phyloP scores from a whole-genome alignment of 2,797 vertebrate genomes.

The Mormyrus hasselquistii region DNA sequence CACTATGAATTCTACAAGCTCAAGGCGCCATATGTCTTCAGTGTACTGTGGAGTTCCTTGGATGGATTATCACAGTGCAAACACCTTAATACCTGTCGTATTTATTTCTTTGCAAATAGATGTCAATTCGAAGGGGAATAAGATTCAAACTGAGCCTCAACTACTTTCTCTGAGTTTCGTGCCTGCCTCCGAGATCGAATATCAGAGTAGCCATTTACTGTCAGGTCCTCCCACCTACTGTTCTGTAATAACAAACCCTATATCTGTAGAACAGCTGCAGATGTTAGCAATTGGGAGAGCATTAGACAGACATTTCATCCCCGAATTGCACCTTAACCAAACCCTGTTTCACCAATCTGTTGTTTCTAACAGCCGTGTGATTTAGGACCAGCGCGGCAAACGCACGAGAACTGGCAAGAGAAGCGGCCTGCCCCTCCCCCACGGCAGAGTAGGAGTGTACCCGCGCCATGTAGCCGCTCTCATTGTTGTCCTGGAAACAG shows the following conservation, averaged over 20 bases:
- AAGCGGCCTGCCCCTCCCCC: neutral
- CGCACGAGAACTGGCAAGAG: neutral
- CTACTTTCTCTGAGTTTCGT: neutral
- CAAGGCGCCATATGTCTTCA: neutral
- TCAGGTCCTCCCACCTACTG: neutral
- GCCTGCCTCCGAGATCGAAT: neutral
- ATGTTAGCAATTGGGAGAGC: constrained; percentile 7
- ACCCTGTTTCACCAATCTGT: neutral
- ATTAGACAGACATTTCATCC: constrained; percentile 10
- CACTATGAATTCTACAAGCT: neutral
- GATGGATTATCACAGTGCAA: constrained; percentile 10
- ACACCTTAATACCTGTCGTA: constrained; percentile 14
- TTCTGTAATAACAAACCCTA: neutral
- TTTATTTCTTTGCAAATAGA: neutral
- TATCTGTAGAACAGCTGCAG: constrained; percentile 3
- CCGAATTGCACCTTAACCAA: neutral
- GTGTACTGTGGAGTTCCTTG: neutral
- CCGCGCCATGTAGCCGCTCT: neutral
- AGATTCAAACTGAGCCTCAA: neutral
- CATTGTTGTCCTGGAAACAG: neutral
- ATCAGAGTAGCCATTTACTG: neutral
- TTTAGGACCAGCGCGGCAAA: neutral
- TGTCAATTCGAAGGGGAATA: neutral
- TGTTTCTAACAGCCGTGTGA: constrained; percentile 8
- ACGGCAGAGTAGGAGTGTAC: neutral